Base-by-base conservation (phyloP, 2,113 vertebrate species). In the Leptodactylus fuscus region DNA sequence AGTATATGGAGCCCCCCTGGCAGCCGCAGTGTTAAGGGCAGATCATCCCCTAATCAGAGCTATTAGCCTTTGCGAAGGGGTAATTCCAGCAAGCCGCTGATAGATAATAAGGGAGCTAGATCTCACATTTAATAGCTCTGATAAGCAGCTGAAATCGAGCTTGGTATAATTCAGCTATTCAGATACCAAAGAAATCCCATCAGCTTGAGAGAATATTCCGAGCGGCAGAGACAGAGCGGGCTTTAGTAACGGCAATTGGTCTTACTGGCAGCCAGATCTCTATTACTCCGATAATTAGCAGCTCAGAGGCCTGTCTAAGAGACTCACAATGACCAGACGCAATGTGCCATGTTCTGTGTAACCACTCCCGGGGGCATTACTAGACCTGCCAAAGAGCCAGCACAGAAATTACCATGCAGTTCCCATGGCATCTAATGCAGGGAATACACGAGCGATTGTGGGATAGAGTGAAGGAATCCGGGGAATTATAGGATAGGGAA, bases 31-130 rank as follows among this genome's bases (percentile, higher is more conserved):
- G 32, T 70, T 24, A 55, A 82, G 81, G 81, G 81, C 46, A 51
- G 81, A 71, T 82, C 81, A 71, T 85, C 75, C 32, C n/a, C 46
- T 85, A 85, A 85, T 85, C 83, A 85, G 46, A 38, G 60, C 46
- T 85, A 85, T 85, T 85, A 85, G 83, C 83, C 83, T 85, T 79
- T 78, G 60, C 53, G 29, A 34, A 70, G 83, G 83, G 83, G 75
- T 85, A 79, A 85, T 85, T 79, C 83, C 46, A n/a, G 51, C 83
- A 79, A 70, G 75, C 83, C 48, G 60, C 62, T 41, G 46, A 79
- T 41, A 85, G 83, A 77, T 85, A 85, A 79, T 65, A 79, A 78
- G 60, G 60, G 60, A 78, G 75, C 46, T 13, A 85, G 83, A 85
- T 85, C 46, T 85, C 46, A 20, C 74, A 51, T 85, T 67, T 67